These are phyloP conservation scores for Aphrophora alni DNA, from an alignment of 2,888 invertebrate genomes.

Conservation along the genomic window DNA sequence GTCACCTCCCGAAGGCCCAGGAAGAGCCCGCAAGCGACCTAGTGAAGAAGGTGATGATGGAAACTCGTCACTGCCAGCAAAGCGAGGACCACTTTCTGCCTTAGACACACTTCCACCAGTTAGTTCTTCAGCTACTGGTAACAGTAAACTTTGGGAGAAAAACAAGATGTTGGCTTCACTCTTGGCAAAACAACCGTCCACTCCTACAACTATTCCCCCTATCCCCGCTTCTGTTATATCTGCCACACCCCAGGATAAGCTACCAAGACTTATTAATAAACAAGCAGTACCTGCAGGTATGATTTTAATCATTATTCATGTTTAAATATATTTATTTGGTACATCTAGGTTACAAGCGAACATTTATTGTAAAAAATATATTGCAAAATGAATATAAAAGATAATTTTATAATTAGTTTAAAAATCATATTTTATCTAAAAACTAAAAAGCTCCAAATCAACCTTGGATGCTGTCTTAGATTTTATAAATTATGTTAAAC, in stretches of 20 bases:
- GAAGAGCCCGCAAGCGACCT: constrained; percentile 65
- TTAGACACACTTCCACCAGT: constrained; percentile 43
- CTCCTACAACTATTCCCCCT: constrained; percentile 68
- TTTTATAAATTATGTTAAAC: too few species aligned
- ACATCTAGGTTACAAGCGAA: neutral
- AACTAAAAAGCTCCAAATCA: too few species aligned
- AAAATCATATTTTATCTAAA: too few species aligned
- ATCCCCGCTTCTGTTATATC: constrained; percentile 68
- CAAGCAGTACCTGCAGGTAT: constrained; percentile 38
- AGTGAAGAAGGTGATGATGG: constrained; percentile 66
- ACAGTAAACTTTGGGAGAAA: constrained; percentile 69
- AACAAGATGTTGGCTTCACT: constrained; percentile 86
- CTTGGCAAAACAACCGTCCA: constrained; percentile 75
- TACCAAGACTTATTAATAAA: constrained; percentile 59
- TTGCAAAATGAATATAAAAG: too few species aligned
- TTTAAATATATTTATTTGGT: neutral
- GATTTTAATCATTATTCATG: too few species aligned
- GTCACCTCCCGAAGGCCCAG: constrained; percentile 54
- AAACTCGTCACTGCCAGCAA: constrained; percentile 52
- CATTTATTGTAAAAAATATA: too few species aligned
- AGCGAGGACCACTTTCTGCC: constrained; percentile 29
- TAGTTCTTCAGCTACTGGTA: constrained; percentile 42
- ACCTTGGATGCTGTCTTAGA: too few species aligned
- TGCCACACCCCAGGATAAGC: constrained; percentile 74
- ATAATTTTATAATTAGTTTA: too few species aligned